Percentiles rank a stretch among this genome's conserved stretches.
Evolutionary conservation across 1,140 invertebrate genomes (phyloP).

Genomic region (Drosophila eugracilis): DNA sequence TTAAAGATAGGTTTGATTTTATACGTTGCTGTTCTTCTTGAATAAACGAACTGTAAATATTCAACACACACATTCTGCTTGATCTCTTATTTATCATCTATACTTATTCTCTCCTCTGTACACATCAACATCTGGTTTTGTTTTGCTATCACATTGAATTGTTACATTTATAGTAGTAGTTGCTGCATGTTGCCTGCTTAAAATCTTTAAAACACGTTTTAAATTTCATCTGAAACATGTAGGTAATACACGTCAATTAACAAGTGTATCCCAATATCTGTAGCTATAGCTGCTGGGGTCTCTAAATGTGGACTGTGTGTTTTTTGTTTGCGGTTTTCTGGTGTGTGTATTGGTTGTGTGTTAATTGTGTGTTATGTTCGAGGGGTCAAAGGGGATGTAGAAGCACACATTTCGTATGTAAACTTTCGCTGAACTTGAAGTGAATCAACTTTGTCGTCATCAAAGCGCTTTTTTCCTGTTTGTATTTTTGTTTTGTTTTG

Average conservation of each 20-base stretch:
- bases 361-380: constrained; percentile 25
- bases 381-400: constrained; percentile 41
- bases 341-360: constrained; percentile 13
- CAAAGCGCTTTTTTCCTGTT: constrained; percentile 20
- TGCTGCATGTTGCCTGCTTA: constrained; percentile 76
- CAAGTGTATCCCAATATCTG: constrained; percentile 43
- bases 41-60: constrained; percentile 82
- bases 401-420: constrained; percentile 58
- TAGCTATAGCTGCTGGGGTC: constrained; percentile 16
- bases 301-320: constrained; percentile 18
- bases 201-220: constrained; percentile 80
- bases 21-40: constrained; percentile 58
- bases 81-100: constrained; percentile 64
- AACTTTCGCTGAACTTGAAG: constrained; percentile 62
- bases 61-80: constrained; percentile 72
- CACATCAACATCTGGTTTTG: constrained; percentile 83
- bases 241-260: constrained; percentile 60
- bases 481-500: constrained; percentile 5
- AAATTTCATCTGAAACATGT: constrained; percentile 80
- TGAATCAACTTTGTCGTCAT: constrained; percentile 46
- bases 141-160: constrained; percentile 85
- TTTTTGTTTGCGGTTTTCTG: background rate
- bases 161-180: constrained; percentile 85
- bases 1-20: constrained; percentile 81
- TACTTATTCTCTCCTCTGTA: constrained; percentile 74